Conservation (phyloP, 2,888 invertebrate species). For the Portevinia maculata region DNA sequence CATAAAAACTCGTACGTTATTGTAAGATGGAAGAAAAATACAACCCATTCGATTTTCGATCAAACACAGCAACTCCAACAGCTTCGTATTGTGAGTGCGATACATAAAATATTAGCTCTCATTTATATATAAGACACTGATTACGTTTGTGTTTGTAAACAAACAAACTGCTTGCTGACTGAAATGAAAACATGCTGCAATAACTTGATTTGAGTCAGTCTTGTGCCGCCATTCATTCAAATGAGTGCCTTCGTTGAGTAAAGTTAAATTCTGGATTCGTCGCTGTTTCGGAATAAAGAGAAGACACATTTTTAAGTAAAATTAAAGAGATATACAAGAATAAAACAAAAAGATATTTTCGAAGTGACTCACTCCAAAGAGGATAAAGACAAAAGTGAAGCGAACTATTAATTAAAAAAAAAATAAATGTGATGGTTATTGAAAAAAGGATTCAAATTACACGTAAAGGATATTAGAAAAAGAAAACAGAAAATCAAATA, state of each 20-base stretch:
- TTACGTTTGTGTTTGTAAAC: neutral
- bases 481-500: conserved; percentile 29
- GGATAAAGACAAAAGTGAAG: conserved; percentile 41
- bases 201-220: conserved; percentile 72
- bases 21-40: conserved; percentile 13
- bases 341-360: conserved; percentile 15
- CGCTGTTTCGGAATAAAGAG: conserved; percentile 11
- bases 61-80: conserved; percentile 47
- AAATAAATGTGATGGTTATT: conserved; percentile 28
- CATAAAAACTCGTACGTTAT: conserved; percentile 47
- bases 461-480: conserved; percentile 34
- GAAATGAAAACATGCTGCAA: conserved; percentile 71
- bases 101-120: too few relatives aligned
- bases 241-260: conserved; percentile 32
- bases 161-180: too few relatives aligned
- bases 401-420: conserved; percentile 8
- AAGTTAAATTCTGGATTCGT: neutral
- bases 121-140: too few relatives aligned
- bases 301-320: conserved; percentile 5
- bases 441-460: neutral
- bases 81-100: too few relatives aligned
- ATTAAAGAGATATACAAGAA: conserved; percentile 7
- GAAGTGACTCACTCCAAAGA: conserved; percentile 11
- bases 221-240: conserved; percentile 63
- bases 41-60: conserved; percentile 33